phyloP scores from a whole-genome alignment of 1,140 invertebrate species.

The Uloborus diversus region DNA sequence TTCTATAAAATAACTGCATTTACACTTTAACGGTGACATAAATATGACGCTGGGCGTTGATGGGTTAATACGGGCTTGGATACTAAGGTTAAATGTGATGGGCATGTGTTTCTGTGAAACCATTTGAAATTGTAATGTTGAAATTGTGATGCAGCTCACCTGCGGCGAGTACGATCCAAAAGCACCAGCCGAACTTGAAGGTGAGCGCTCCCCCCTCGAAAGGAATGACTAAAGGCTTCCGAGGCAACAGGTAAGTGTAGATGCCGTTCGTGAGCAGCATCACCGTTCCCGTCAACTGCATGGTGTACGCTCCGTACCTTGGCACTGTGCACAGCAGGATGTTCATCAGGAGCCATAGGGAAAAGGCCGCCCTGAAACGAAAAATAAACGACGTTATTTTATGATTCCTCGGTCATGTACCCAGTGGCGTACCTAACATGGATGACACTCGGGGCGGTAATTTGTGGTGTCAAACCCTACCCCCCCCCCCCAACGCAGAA shows the following conservation, averaged over 20 bases:
- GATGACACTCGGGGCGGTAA: no score
- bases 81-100: no score
- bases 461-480: no score
- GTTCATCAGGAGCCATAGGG: constrained; percentile 92
- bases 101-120: no score
- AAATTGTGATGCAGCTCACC: constrained; percentile 70
- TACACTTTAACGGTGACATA: no score
- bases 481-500: no score
- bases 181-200: constrained; percentile 91
- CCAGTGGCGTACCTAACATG: no score
- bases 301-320: constrained; percentile 89
- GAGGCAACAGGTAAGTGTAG: constrained; percentile 85
- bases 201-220: constrained; percentile 79
- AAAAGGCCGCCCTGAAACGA: constrained; percentile 81
- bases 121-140: no score
- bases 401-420: neutral
- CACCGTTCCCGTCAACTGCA: constrained; percentile 80
- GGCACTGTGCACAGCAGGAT: constrained; percentile 89
- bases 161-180: constrained; percentile 86
- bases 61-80: no score
- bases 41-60: no score
- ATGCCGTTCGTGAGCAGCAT: constrained; percentile 81
- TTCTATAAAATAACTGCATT: no score
- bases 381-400: constrained; percentile 23
- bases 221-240: constrained; percentile 80